These are phyloP conservation scores for Tolypeutes matacus DNA, from an alignment of 2,797 vertebrate species.

Conservation along the genomic window DNA sequence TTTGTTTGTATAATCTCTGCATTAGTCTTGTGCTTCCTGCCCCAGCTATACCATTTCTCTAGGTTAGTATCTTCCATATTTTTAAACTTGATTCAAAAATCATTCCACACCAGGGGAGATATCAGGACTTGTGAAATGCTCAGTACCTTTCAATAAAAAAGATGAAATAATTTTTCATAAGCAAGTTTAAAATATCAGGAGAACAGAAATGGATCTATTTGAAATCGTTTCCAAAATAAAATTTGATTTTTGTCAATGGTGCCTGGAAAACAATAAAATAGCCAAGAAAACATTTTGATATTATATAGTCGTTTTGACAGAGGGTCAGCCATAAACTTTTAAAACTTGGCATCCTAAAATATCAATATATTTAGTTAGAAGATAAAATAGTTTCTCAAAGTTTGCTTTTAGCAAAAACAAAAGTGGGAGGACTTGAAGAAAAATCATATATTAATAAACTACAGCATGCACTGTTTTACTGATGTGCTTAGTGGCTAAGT, in stretches of 20 bases:
- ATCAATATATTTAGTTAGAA: constrained; percentile 45
- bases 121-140: constrained; percentile 73
- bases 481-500: constrained; percentile 29
- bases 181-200: constrained; percentile 80
- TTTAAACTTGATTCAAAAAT: constrained; percentile 74
- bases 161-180: constrained; percentile 81
- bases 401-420: constrained; percentile 80
- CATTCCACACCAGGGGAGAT: constrained; percentile 67
- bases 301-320: constrained; percentile 63
- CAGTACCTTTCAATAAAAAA: constrained; percentile 77
- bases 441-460: constrained; percentile 59
- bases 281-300: constrained; percentile 67
- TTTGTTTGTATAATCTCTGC: neutral
- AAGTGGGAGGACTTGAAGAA: constrained; percentile 73
- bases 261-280: constrained; percentile 73
- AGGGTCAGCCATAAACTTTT: constrained; percentile 70
- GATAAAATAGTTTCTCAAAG: constrained; percentile 68
- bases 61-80: neutral
- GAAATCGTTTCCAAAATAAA: constrained; percentile 78
- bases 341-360: constrained; percentile 68
- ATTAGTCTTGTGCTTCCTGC: neutral
- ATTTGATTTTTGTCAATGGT: constrained; percentile 78
- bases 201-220: constrained; percentile 77
- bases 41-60: neutral
- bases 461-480: constrained; percentile 40